These are phyloP conservation scores for Drosophila setifemur DNA, from an alignment of 1,140 invertebrate species.

Conservation along the genomic window DNA sequence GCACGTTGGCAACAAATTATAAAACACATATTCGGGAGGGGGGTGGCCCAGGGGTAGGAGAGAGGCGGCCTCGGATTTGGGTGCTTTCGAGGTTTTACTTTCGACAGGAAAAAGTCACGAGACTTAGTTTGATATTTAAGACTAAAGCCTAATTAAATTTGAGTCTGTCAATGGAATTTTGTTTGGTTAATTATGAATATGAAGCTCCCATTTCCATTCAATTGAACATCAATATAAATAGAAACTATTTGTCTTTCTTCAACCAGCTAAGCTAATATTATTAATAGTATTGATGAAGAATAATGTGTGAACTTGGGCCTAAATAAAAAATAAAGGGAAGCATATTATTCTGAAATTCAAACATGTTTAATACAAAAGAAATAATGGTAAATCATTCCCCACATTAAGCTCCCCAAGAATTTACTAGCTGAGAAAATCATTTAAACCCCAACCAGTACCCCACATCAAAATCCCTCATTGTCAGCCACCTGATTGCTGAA, in stretches of 20 bases:
- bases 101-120: constrained; percentile 8
- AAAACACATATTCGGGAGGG: constrained; percentile 38
- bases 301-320: too few relatives aligned
- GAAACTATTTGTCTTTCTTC: background rate
- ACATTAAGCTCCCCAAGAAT: too few relatives aligned
- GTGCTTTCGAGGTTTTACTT: constrained; percentile 9
- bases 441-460: too few relatives aligned
- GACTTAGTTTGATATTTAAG: constrained; percentile 6
- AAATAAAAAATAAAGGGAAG: too few relatives aligned
- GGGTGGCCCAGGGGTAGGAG: too few relatives aligned
- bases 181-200: too few relatives aligned
- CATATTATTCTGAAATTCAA: too few relatives aligned
- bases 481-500: constrained; percentile 1
- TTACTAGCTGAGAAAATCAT: too few relatives aligned
- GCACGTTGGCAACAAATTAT: constrained; percentile 73
- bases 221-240: background rate
- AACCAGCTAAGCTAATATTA: constrained; percentile 6
- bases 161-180: background rate
- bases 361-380: too few relatives aligned
- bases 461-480: background rate
- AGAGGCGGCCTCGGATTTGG: background rate
- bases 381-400: too few relatives aligned
- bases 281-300: background rate
- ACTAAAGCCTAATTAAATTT: background rate
- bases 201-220: background rate